A percentile compares a stretch with the other conserved stretches of the same genome.
Evolutionary conservation across 2,113 vertebrate genomes (phyloP).

Genomic region (Cyanoderma ruficeps): DNA sequence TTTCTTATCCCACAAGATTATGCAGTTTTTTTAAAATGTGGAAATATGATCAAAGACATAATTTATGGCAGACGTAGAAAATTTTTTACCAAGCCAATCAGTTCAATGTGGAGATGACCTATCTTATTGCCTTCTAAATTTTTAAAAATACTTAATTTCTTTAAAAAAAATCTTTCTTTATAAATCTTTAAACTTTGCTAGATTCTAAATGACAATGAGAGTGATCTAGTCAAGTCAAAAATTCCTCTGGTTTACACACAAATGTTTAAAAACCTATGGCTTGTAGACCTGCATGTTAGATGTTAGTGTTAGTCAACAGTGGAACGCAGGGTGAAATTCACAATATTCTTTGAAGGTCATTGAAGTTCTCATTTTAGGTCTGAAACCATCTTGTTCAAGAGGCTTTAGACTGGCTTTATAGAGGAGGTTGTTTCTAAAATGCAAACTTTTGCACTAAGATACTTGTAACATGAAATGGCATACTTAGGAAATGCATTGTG

Average conservation of each 20-base stretch:
- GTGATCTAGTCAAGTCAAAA: not conserved
- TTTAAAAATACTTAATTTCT: not conserved
- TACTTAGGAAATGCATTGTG: not conserved
- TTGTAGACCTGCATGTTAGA: not conserved
- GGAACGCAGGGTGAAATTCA: not conserved
- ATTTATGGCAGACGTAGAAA: not conserved
- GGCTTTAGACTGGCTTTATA: not conserved
- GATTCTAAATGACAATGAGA: not conserved
- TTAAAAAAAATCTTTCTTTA: not conserved
- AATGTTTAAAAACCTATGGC: not conserved
- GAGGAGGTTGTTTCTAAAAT: not conserved
- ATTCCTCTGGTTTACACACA: not conserved
- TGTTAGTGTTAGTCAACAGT: not conserved
- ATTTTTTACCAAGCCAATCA: not conserved
- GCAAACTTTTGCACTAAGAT: not conserved
- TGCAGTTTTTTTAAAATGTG: not conserved
- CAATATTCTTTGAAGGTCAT: not conserved
- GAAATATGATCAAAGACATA: not conserved
- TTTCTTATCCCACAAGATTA: not conserved
- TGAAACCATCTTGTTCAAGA: not conserved
- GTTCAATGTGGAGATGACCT: not conserved
- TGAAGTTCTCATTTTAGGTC: not conserved
- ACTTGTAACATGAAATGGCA: not conserved
- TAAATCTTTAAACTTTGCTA: not conserved
- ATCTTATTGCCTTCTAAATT: not conserved